phyloP scores from a whole-genome alignment of 2,113 vertebrate species.

The Dendropsophus ebraccatus region DNA sequence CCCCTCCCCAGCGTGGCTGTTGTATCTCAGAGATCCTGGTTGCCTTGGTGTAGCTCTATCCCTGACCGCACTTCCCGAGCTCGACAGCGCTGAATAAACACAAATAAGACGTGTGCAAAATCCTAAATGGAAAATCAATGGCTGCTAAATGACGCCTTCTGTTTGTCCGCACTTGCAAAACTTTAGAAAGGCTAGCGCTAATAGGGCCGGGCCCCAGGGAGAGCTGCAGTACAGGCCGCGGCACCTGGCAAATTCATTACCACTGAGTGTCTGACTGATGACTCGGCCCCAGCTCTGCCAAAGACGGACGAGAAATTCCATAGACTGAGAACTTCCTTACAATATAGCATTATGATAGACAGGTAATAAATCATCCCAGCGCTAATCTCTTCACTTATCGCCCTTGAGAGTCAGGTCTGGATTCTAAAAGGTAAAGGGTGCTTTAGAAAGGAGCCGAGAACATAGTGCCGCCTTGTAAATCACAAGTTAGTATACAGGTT shows the following conservation, averaged over 20 bases:
- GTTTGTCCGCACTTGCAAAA: not conserved
- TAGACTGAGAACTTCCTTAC: not conserved
- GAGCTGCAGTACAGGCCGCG: not conserved
- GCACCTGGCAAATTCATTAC: slow-evolving; percentile 33
- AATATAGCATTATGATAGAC: not conserved
- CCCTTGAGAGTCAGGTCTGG: not conserved
- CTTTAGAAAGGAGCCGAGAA: not conserved
- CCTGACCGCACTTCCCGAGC: not conserved
- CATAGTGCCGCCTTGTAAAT: too few relatives aligned
- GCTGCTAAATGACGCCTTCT: slow-evolving; percentile 2
- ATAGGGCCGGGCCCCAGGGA: slow-evolving; percentile 13
- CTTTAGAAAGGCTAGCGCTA: slow-evolving; percentile 9
- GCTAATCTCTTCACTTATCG: not conserved
- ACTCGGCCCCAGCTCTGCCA: not conserved
- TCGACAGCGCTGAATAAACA: slow-evolving; percentile 42
- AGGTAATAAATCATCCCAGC: not conserved
- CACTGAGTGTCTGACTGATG: not conserved
- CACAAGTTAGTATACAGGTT: too few relatives aligned
- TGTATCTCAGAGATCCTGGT: not conserved
- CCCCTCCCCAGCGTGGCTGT: not conserved
- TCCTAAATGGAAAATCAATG: slow-evolving; percentile 37
- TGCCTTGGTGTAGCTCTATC: not conserved
- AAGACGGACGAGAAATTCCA: not conserved
- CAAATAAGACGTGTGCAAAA: slow-evolving; percentile 31
- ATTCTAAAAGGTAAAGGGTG: not conserved